phyloP scores from a whole-genome alignment of 64 coral and sea anemone genomes.

The Pachyseris speciosa region DNA sequence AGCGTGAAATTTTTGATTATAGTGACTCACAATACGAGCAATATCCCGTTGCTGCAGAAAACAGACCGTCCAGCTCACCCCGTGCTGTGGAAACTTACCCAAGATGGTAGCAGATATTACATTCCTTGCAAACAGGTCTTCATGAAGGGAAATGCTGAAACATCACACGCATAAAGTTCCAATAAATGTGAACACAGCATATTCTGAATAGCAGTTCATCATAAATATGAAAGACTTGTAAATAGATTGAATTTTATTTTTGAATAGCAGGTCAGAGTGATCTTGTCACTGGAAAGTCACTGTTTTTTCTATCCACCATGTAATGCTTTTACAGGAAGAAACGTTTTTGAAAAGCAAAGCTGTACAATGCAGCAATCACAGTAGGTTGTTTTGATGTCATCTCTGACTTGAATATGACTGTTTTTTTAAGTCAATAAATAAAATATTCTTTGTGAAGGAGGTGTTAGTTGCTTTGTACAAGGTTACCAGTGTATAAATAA shows the following conservation, averaged over 20 bases:
- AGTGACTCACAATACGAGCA: constrained; percentile 29
- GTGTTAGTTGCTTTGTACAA: neutral
- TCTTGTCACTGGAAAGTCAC: neutral
- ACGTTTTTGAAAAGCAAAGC: neutral
- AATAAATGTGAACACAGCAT: neutral
- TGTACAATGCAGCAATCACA: neutral
- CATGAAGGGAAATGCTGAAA: neutral
- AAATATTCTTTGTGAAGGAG: neutral
- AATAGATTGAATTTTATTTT: constrained; percentile 46
- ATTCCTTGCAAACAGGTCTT: neutral
- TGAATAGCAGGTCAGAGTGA: neutral
- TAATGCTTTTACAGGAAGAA: neutral
- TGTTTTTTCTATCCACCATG: neutral
- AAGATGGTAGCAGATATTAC: constrained; percentile 33
- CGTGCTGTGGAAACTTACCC: constrained; percentile 25
- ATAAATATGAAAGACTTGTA: neutral
- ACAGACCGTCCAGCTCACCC: constrained; percentile 39
- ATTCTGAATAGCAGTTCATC: neutral
- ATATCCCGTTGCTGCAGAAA: constrained; percentile 28
- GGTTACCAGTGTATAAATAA: neutral
- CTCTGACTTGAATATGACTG: neutral
- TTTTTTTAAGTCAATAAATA: neutral
- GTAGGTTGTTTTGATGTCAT: neutral
- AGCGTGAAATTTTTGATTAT: constrained; percentile 66
- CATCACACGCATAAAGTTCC: neutral